A percentile compares a stretch with the other conserved stretches of the same genome.
These are phyloP conservation scores for Cephus runcator DNA, from an alignment of 2,888 invertebrate species.

Conservation along the genomic window DNA sequence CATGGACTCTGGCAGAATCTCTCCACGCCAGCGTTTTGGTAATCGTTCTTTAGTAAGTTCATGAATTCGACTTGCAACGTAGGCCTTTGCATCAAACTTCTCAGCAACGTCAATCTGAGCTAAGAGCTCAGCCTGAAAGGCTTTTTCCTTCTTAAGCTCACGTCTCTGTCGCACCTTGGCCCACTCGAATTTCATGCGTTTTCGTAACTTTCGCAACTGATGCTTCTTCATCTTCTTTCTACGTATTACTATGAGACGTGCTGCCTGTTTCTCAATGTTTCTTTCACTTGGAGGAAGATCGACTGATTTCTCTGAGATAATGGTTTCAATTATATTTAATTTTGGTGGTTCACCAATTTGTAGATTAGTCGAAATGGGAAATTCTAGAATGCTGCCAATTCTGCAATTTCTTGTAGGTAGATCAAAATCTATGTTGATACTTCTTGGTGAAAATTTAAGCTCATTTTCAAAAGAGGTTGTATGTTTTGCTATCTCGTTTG, in stretches of 20 bases:
- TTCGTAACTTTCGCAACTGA: constrained; percentile 81
- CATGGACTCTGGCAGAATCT: constrained; percentile 74
- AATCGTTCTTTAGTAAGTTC: constrained; percentile 72
- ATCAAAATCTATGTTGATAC: constrained; percentile 43
- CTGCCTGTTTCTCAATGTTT: constrained; percentile 75
- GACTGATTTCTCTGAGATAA: constrained; percentile 66
- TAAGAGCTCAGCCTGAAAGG: constrained; percentile 78
- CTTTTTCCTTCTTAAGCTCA: constrained; percentile 80
- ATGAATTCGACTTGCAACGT: constrained; percentile 74
- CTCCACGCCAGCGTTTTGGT: constrained; percentile 71
- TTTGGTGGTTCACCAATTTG: constrained; percentile 49
- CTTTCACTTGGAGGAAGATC: constrained; percentile 66
- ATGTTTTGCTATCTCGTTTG: not conserved
- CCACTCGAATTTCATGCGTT: constrained; percentile 81
- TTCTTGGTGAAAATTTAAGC: constrained; percentile 35
- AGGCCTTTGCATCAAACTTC: constrained; percentile 79
- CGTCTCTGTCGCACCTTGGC: constrained; percentile 76
- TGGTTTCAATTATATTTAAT: constrained; percentile 41
- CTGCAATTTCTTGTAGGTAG: constrained; percentile 26
- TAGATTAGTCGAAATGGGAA: constrained; percentile 39
- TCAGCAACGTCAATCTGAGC: constrained; percentile 78
- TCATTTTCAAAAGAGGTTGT: not conserved
- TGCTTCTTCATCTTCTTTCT: constrained; percentile 89
- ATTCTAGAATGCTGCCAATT: constrained; percentile 27
- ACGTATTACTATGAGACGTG: constrained; percentile 80